These are phyloP conservation scores for Pangasius larnaudii DNA, from an alignment of 2,797 vertebrate genomes.

Conservation along the genomic window DNA sequence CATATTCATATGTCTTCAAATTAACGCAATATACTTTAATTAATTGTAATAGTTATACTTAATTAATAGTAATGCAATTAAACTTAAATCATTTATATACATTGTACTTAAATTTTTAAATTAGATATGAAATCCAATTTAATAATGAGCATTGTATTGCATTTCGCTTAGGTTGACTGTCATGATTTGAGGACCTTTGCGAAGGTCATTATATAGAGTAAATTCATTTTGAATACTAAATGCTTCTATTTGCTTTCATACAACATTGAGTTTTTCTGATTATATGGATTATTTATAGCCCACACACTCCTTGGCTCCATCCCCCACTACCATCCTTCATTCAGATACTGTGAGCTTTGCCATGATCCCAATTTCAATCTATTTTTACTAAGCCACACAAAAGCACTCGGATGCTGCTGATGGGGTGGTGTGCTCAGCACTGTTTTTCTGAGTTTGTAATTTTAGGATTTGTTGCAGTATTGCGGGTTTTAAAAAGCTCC, in stretches of 20 bases:
- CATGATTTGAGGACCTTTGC: neutral
- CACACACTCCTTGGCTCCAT: constrained; percentile 3
- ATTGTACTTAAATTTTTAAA: neutral
- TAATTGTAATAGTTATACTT: too few relatives aligned
- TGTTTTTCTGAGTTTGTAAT: constrained; percentile 44
- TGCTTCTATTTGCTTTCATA: neutral
- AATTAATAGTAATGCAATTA: neutral
- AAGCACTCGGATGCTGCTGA: constrained; percentile 43
- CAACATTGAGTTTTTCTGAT: neutral
- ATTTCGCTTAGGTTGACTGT: neutral
- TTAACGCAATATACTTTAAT: neutral
- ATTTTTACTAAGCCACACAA: constrained; percentile 55
- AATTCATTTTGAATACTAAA: neutral
- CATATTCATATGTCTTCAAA: neutral
- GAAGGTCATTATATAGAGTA: neutral
- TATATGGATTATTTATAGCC: constrained; percentile 5
- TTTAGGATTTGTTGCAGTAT: constrained; percentile 50
- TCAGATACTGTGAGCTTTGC: constrained; percentile 4
- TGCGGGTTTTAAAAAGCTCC: constrained; percentile 42
- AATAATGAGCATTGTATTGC: neutral
- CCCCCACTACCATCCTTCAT: neutral
- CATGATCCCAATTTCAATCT: constrained; percentile 48
- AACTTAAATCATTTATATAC: neutral
- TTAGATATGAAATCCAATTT: neutral
- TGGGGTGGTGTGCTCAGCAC: constrained; percentile 42